These are phyloP conservation scores for Willowsia nigromaculata DNA, from an alignment of 2,888 invertebrate genomes.

Conservation along the genomic window DNA sequence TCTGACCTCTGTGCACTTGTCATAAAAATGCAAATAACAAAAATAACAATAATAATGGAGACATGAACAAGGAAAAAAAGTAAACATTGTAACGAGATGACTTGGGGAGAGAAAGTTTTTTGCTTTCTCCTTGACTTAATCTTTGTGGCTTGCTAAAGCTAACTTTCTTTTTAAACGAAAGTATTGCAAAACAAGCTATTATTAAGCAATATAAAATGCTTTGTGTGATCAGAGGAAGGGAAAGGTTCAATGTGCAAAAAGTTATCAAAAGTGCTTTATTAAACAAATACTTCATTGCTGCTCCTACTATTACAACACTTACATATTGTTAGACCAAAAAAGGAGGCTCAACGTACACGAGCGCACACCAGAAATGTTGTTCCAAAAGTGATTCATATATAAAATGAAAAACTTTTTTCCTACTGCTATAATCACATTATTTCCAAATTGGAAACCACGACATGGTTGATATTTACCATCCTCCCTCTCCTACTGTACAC, in stretches of 20 bases:
- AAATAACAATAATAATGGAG: neutral
- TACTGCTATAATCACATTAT: neutral
- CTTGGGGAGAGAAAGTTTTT: neutral
- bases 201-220: too few relatives aligned
- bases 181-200: too few relatives aligned
- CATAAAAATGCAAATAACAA: constrained; percentile 31
- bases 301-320: too few relatives aligned
- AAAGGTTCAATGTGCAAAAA: neutral
- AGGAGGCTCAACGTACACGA: neutral
- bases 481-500: too few relatives aligned
- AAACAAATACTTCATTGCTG: neutral
- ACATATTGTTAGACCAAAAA: neutral
- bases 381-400: neutral
- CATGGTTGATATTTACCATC: neutral
- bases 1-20: constrained; percentile 21
- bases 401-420: neutral
- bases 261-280: neutral
- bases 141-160: too few relatives aligned
- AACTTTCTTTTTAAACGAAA: too few relatives aligned
- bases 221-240: neutral
- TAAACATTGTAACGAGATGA: neutral
- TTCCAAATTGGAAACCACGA: neutral
- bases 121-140: neutral
- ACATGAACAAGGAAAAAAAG: neutral
- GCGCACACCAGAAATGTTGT: neutral